Evolutionary conservation across 2,113 vertebrate genomes (phyloP), one percentile per base, ranked within the genome.

Genomic region (Lycaon pictus): DNA sequence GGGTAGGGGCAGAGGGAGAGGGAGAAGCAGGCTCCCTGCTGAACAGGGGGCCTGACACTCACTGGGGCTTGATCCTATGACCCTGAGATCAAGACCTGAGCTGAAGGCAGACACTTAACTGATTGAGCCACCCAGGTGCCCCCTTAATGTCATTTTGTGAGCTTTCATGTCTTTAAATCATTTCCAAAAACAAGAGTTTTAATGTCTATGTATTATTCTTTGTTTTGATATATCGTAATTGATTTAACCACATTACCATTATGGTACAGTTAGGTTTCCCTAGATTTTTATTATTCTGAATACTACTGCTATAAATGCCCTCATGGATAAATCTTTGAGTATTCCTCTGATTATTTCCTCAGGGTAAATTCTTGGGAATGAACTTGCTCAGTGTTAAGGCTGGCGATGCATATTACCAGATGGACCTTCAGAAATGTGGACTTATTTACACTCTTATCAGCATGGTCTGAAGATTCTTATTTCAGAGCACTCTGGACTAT

Each of bases 161-260:
- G 35, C 74, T 16, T 95, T 71, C 85, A 19, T 76, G 35, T 77
- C 58, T 95, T 80, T 92, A 87, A 86, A 23, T 81, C 53, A 90
- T 92, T 87, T 89, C 58, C 48, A 85, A 79, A 90, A 96, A 51
- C 17, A 29, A 6, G 53, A 77, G n/a, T 94, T 89, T 95, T 93
- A 58, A 71, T 88, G 53, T 67, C 63, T 88, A 19, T 1, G 2
- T 77, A 51, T 92, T 69, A 80, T 87, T 92, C 60, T 51, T 72
- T 95, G 32, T 88, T 48, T 84, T 69, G 95, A 60, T 63, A 32
- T n/a, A 79, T 62, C 25, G 37, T 81, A 58, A 88, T 72, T 95
- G 69, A 94, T 63, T 76, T 88, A 92, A 67, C 62, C 20, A 17
- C 56, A 88, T 96, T 96, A 90, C 94, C 88, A 7, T 93, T 88